Base-by-base conservation (phyloP, 2,797 vertebrate species). In the Champsocephalus esox region DNA sequence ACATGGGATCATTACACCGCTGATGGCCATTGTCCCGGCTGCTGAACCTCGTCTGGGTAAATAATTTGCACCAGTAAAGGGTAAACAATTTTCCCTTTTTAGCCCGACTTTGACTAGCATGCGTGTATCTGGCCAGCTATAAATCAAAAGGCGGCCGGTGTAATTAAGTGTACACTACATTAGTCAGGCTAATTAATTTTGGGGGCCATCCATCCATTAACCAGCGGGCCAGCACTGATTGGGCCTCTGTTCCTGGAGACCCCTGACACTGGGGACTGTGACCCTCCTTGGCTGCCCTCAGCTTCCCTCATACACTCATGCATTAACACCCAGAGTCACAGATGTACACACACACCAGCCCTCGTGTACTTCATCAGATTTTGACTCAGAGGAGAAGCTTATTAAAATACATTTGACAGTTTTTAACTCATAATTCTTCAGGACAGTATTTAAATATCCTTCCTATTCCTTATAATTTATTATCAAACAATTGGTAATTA, bases 81-180 rank as follows among this genome's bases (percentile, higher is more conserved):
- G 71, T 73, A 81, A 84, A 88, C 77, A 72, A 49, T 78, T 81
- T 81, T 79, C 72, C 77, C 76, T 82, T 87, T 87, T 90, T 79
- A 83, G 74, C 77, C 77, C 3, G 38, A 70, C 81, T 89, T 87
- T 89, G 87, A 88, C 85, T 83, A 89, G 83, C 88, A 83, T 92
- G 93, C 91, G 89, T 91, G 89, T 87, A 79, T 91, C 87, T 87
- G 82, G 89, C 90, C 81, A 64, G 84, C 93, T 92, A 95, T 95
- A 93, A 96, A 96, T 96, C 94, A 96, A 95, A 95, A 92, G 90
- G 80, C 92, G 70, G 89, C 82, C 89, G 79, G 93, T 88, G 91
- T 94, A 95, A 96, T 95, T 95, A 95, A 94, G 94, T 95, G 93
- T 94, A 95, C 94, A 95, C 93, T 95, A 95, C 94, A 95, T 96